A percentile compares a stretch with the other conserved stretches of the same genome.
phyloP scores from a whole-genome alignment of 2,113 vertebrate genomes.

The Setophaga coronata region DNA sequence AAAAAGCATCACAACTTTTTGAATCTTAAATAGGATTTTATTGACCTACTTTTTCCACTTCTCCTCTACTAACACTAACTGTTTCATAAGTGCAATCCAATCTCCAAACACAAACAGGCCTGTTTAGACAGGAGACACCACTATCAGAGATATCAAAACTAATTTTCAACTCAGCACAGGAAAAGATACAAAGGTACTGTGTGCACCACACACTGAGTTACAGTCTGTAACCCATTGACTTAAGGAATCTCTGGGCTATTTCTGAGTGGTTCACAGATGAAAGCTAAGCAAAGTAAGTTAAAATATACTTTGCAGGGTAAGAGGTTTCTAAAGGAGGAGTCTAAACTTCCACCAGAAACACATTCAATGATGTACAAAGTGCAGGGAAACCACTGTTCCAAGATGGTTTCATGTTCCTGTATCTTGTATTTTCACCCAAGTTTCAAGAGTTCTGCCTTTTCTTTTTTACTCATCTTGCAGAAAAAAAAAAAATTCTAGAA shows the following conservation, averaged over 20 bases:
- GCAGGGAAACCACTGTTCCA: fast-evolving
- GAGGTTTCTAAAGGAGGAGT: background rate
- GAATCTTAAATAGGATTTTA: background rate
- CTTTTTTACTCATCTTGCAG: background rate
- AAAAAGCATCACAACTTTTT: background rate
- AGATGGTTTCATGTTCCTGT: background rate
- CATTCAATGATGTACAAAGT: background rate
- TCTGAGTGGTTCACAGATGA: background rate
- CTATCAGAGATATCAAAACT: background rate
- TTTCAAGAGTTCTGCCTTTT: background rate
- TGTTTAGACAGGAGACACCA: background rate
- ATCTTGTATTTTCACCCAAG: background rate
- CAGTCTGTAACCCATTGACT: background rate
- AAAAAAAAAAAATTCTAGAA: background rate
- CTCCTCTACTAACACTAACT: background rate
- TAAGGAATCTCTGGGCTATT: background rate
- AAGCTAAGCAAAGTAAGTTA: background rate
- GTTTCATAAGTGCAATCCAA: background rate
- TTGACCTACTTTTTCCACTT: background rate
- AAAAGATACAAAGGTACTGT: background rate
- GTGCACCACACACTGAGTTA: background rate
- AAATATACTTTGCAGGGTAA: background rate
- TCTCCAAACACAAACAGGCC: background rate
- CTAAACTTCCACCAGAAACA: background rate
- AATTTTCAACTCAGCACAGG: background rate